Evolutionary conservation across 2,888 invertebrate genomes (phyloP).

Genomic region (Drosophila subsilvestris): DNA sequence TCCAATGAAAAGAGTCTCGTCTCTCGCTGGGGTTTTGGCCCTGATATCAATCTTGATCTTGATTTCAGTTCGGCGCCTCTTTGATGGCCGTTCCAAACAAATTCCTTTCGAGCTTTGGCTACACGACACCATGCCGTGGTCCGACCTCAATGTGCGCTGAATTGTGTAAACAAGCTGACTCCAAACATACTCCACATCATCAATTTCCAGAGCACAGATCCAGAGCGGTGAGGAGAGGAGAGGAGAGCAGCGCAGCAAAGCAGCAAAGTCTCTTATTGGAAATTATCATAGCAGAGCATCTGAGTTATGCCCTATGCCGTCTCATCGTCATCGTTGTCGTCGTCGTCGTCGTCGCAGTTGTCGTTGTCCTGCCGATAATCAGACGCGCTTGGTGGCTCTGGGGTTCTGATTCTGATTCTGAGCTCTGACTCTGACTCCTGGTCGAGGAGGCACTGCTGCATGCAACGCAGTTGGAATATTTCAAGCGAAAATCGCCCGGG

Average conservation of each 20-base stretch:
- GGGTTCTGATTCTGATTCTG: conserved; percentile 54
- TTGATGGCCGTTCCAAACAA: conserved; percentile 74
- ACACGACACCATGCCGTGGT: conserved; percentile 48
- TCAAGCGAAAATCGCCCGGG: conserved; percentile 76
- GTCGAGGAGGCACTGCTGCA: conserved; percentile 47
- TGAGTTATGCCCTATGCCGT: conserved; percentile 78
- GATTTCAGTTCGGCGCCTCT: conserved; percentile 80
- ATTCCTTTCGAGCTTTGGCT: conserved; percentile 63
- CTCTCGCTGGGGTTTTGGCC: conserved; percentile 7
- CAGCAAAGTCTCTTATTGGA: conserved; percentile 65
- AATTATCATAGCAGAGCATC: conserved; percentile 81
- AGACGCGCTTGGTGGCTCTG: conserved; percentile 76
- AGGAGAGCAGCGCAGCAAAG: not conserved
- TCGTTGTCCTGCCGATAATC: conserved; percentile 79
- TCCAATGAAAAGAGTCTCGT: conserved; percentile 1
- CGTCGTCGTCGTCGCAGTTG: conserved; percentile 35
- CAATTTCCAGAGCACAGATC: conserved; percentile 71
- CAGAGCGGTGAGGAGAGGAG: too few species aligned
- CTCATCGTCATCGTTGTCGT: conserved; percentile 31
- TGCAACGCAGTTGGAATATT: conserved; percentile 75
- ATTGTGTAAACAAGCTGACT: conserved; percentile 84
- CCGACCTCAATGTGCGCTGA: conserved; percentile 83
- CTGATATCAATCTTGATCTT: conserved; percentile 77
- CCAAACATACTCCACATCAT: conserved; percentile 82
- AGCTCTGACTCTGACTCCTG: conserved; percentile 30